Evolutionary conservation across 2,888 invertebrate genomes (phyloP), one percentile per base, ranked within the genome.

Genomic region (Morinoia aosen): DNA sequence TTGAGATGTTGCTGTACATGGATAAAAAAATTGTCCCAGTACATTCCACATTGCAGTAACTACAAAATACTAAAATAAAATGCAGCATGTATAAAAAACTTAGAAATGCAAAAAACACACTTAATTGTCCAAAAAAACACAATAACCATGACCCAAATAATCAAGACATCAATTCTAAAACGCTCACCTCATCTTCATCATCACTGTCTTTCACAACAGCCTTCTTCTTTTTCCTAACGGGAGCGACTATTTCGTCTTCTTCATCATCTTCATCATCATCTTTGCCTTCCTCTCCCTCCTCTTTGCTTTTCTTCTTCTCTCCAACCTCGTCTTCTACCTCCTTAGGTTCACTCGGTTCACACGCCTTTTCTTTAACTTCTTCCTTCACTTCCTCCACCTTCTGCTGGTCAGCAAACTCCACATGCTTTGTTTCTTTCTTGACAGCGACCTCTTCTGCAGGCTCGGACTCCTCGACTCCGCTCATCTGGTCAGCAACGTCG

Each of bases 191-290:
- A 19, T 57, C 93, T 57, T 96, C 96, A 95, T 96, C 96, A n/a
- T 96, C 96, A 95, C 96, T 95, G 76, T 95, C 95, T 57, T 95
- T 88, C 25, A 95, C 95, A 58, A 95, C 95, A 58, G 95, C 88
- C 48, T 96, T 96, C n/a, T 95, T 91, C 88, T 96, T 96, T 90
- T 96, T 96, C 64, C 96, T 96, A 95, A 96, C 96, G 25, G 96
- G 95, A 91, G 95, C 95, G 33, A 95, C 96, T n/a, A 95, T 95
- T 39, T 96, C 96, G 8, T 96, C 96, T 40, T 95, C 96, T 33
- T 96, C 96, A 0, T 95, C 95, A 48, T 95, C 56, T 95, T 58
- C 88, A 25, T 61, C 94, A 4, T 95, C 95, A 10, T 33, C 95
- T 12, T 12, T 39, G 10, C 91, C 91, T 58, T 91, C 39, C 40